A percentile compares a stretch with the other conserved stretches of the same genome.
Evolutionary conservation across 2,888 invertebrate species (phyloP).

Genomic region (Amphimallon solstitiale): DNA sequence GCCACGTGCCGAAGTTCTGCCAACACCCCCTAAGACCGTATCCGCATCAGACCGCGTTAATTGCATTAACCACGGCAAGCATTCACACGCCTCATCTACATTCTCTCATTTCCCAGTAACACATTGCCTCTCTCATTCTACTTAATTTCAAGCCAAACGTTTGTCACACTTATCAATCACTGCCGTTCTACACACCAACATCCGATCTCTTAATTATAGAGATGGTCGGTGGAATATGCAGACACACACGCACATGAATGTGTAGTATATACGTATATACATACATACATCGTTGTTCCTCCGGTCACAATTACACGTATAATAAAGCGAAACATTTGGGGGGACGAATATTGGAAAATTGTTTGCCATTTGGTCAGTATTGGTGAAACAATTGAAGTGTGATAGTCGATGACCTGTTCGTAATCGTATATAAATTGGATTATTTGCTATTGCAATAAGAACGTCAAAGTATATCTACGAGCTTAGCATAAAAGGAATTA

Average conservation of each 20-base stretch:
- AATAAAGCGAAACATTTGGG: conserved; percentile 25
- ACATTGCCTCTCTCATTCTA: conserved; percentile 11
- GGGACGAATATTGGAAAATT: conserved; percentile 34
- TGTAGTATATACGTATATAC: too few species aligned
- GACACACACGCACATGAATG: too few species aligned
- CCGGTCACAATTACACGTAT: conserved; percentile 41
- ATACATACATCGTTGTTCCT: conserved; percentile 37
- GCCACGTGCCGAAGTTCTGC: conserved; percentile 20
- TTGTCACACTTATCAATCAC: conserved; percentile 34
- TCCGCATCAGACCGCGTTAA: conserved; percentile 57
- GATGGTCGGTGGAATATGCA: conserved; percentile 42
- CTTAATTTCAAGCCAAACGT: conserved; percentile 20
- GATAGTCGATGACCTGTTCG: conserved; percentile 49
- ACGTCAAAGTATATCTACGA: not conserved
- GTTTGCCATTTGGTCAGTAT: conserved; percentile 45
- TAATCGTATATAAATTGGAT: conserved; percentile 54
- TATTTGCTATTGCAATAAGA: conserved; percentile 42
- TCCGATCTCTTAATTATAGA: conserved; percentile 30
- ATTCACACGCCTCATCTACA: conserved; percentile 61
- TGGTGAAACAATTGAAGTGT: conserved; percentile 45
- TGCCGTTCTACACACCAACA: conserved; percentile 14
- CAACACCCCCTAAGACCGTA: conserved; percentile 46
- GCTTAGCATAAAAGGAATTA: too few species aligned
- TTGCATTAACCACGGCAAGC: conserved; percentile 60
- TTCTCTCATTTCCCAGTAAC: conserved; percentile 39